phyloP scores from a whole-genome alignment of 2,797 vertebrate species.

The Chelidonichthys spinosus region DNA sequence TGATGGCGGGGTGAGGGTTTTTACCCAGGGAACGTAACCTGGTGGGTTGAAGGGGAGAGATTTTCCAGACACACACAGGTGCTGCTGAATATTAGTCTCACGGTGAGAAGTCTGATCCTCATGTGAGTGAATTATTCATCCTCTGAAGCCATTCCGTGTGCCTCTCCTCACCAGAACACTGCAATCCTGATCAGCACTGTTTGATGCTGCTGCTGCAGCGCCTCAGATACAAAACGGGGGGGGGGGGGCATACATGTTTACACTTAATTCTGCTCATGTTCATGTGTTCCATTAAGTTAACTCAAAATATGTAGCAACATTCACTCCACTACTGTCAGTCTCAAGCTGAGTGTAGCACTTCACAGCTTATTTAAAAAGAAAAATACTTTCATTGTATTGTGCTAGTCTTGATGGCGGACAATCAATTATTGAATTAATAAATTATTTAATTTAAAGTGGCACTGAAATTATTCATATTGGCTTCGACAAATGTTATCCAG shows the following conservation, averaged over 20 bases:
- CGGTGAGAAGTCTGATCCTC: conserved; percentile 76
- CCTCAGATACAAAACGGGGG: too few relatives aligned
- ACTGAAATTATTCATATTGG: conserved; percentile 7
- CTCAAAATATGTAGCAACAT: conserved; percentile 2
- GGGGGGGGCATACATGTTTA: background rate
- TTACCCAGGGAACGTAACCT: conserved; percentile 65
- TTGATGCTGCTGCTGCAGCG: conserved; percentile 80
- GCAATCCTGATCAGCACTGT: conserved; percentile 78
- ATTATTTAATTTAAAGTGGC: conserved; percentile 3
- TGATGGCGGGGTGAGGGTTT: conserved; percentile 57
- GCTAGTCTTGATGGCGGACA: background rate
- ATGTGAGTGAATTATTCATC: conserved; percentile 78
- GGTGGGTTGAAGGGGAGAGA: conserved; percentile 65
- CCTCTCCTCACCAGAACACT: conserved; percentile 79
- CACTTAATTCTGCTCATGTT: conserved; percentile 35
- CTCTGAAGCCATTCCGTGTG: conserved; percentile 77
- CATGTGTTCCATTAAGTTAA: conserved; percentile 6
- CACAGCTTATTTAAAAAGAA: background rate
- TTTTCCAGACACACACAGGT: conserved; percentile 69
- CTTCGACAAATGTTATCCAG: conserved; percentile 16
- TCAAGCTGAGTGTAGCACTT: conserved; percentile 5
- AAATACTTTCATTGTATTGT: background rate
- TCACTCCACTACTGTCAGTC: background rate
- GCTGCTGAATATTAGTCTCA: conserved; percentile 85
- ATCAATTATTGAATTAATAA: conserved; percentile 4